Evolutionary conservation across 2,797 vertebrate species (phyloP), one percentile per base, ranked within the genome.

Genomic region (Silurus lanzhouensis): DNA sequence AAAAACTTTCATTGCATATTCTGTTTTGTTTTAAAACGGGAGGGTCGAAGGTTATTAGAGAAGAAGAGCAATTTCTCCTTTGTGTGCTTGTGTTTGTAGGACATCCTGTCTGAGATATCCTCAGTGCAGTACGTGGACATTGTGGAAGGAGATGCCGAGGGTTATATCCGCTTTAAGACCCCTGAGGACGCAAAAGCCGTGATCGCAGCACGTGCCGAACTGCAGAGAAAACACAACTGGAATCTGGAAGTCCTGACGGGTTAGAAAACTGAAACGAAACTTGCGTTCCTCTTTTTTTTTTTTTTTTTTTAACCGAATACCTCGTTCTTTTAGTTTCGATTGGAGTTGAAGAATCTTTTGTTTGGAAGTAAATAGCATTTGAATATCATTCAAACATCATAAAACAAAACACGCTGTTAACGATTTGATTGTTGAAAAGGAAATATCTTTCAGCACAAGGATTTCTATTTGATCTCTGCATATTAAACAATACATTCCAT

Each of bases 81-180:
- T 27, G 6, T 75, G 52, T 75, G 71, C 58, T 14, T 27, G 14
- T 57, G 75, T 38, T 44, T 85, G n/a, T 84, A 99, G 98, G 97
- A 98, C 44, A 91, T 91, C 9, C 89, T 99, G 91, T 90, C 94
- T 67, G 93, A 92, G 85, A 82, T 97, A 64, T 95, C 96, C 19
- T 92, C 96, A 9, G 97, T 98, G 83, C 96, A 95, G 3, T 99
- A 99, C 67, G 92, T 99, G 17, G 98, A 99, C 91, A 93, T 97
- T 90, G 87, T 98, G 78, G 96, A 98, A 19, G 97, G 98, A 84
- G 98, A 99, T 81, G 93, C 94, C 0, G 98, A 99, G 60, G 97
- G 97, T 63, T 95, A 97, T 10, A 91, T 96, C 78, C 96, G 98
- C 19, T 97, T 98, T 81, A 93, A 95, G 81, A 94, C 91, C 8